Conservation (phyloP, 1,140 invertebrate species). For the Papilio aristodemus region DNA sequence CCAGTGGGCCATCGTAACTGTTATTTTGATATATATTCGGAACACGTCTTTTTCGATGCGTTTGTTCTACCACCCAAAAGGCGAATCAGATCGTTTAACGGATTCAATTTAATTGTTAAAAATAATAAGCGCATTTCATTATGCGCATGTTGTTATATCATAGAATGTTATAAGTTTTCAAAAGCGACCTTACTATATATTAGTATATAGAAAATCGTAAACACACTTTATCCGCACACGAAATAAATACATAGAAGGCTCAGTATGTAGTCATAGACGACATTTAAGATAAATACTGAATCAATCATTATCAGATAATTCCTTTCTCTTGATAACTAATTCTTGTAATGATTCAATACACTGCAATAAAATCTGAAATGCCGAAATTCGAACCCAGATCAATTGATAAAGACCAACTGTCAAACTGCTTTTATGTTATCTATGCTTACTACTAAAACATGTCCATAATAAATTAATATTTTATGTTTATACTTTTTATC, state of each 20-base stretch:
- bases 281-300: background rate
- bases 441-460: background rate
- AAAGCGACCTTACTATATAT: too few relatives aligned
- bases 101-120: background rate
- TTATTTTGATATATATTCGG: conserved; percentile 22
- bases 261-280: background rate
- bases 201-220: too few relatives aligned
- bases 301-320: background rate
- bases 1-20: background rate
- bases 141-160: background rate
- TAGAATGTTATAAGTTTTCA: background rate
- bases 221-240: too few relatives aligned
- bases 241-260: too few relatives aligned
- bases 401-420: background rate
- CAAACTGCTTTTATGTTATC: background rate
- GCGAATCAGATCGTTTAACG: conserved; percentile 18
- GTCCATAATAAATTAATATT: background rate
- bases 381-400: background rate
- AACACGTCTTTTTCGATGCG: background rate
- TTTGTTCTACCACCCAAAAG: conserved; percentile 3
- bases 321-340: background rate
- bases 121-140: background rate
- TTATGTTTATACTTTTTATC: background rate
- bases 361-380: background rate
- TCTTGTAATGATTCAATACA: background rate